These are phyloP conservation scores for Cistogaster globosa DNA, from an alignment of 2,888 invertebrate genomes.

Conservation along the genomic window DNA sequence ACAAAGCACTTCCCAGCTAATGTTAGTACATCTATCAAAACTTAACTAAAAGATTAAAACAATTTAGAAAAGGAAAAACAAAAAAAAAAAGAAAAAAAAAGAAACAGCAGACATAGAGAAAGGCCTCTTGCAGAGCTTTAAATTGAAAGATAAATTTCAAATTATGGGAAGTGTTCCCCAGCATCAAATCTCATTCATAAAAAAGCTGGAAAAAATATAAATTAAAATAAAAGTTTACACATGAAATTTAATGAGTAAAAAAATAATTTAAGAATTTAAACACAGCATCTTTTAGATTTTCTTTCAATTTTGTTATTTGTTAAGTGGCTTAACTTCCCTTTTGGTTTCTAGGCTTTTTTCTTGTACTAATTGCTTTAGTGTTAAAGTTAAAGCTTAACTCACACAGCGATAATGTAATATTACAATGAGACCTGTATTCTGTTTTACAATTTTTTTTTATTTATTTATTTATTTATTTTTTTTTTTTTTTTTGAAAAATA, in stretches of 20 bases:
- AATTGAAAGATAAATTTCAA: not conserved
- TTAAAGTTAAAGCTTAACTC: constrained; percentile 45
- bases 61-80: constrained; percentile 71
- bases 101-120: constrained; percentile 14
- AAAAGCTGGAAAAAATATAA: too few relatives aligned
- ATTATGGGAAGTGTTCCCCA: not conserved
- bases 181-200: not conserved
- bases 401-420: not conserved
- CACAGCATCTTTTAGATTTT: too few relatives aligned
- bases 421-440: not conserved
- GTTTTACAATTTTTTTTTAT: not conserved
- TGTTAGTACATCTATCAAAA: constrained; percentile 64
- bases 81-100: constrained; percentile 67
- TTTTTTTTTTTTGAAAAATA: constrained; percentile 21
- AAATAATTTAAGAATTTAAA: too few relatives aligned
- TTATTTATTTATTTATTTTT: too few relatives aligned
- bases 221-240: too few relatives aligned
- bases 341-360: not conserved
- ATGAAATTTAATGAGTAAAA: too few relatives aligned
- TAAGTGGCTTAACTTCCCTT: constrained; percentile 24
- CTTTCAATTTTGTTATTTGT: not conserved
- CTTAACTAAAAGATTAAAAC: constrained; percentile 74
- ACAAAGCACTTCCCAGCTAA: constrained; percentile 67
- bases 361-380: constrained; percentile 65
- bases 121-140: not conserved